Conservation (phyloP, 2,888 invertebrate genomes). For the Congeria kusceri region DNA sequence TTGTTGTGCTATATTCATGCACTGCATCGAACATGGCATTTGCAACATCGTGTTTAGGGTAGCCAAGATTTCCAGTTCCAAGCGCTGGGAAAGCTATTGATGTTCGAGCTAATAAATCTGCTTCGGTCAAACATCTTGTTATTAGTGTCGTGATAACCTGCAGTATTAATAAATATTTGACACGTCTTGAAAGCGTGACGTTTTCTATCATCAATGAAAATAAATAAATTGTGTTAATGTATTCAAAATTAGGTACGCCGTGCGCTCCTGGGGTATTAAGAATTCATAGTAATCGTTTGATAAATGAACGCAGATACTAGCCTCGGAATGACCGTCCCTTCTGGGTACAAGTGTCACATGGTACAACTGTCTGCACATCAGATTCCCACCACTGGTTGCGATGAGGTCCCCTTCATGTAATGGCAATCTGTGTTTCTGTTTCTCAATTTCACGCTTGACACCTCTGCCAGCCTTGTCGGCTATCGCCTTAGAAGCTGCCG, state of each 20-base stretch:
- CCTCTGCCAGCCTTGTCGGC: background rate
- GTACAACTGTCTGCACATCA: background rate
- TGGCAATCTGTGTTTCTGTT: background rate
- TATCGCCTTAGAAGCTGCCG: background rate
- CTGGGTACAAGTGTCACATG: background rate
- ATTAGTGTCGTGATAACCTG: background rate
- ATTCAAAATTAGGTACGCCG: too few species aligned
- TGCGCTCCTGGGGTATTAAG: too few species aligned
- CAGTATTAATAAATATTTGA: background rate
- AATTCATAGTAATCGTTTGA: too few species aligned
- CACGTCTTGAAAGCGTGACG: too few species aligned
- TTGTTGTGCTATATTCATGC: slow-evolving; percentile 9
- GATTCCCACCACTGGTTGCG: slow-evolving; percentile 6
- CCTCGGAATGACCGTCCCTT: background rate
- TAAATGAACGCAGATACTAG: too few species aligned
- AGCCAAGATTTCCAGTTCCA: slow-evolving; percentile 22
- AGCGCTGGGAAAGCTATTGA: slow-evolving; percentile 15
- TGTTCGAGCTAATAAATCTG: background rate
- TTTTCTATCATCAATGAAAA: too few species aligned
- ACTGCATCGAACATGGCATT: slow-evolving; percentile 11
- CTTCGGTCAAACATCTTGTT: background rate
- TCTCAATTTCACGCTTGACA: background rate
- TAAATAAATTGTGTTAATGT: too few species aligned
- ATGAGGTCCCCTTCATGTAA: slow-evolving; percentile 8
- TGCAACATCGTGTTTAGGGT: slow-evolving; percentile 12